Conservation (phyloP, 2,888 invertebrate genomes). For the Dryadula phaetusa region DNA sequence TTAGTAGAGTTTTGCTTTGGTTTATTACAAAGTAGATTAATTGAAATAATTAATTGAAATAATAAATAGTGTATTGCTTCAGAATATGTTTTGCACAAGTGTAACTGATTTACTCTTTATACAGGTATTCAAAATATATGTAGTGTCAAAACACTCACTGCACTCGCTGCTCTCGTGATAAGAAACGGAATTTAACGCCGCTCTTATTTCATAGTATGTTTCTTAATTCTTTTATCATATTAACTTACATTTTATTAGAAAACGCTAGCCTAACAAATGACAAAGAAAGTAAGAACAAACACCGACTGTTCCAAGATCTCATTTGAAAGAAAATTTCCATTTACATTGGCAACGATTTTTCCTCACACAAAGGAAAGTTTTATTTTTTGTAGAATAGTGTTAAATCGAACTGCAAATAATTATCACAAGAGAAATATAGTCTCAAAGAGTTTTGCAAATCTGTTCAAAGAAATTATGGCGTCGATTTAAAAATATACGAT, state of each 20-base stretch:
- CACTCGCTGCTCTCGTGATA: too few relatives aligned
- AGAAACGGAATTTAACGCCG: too few relatives aligned
- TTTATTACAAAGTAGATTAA: too few relatives aligned
- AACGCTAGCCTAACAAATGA: neutral
- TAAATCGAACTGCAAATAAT: constrained; percentile 5
- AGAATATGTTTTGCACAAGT: too few relatives aligned
- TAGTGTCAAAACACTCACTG: too few relatives aligned
- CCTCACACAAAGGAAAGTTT: neutral
- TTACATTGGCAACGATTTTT: constrained; percentile 7
- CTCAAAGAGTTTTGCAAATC: neutral
- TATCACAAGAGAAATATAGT: neutral
- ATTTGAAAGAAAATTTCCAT: constrained; percentile 7
- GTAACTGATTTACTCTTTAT: too few relatives aligned
- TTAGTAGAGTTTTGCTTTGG: neutral
- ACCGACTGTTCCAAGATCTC: constrained; percentile 10
- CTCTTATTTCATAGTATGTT: too few relatives aligned
- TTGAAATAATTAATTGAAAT: too few relatives aligned
- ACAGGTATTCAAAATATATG: too few relatives aligned
- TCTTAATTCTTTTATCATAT: too few relatives aligned
- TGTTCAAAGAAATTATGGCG: neutral
- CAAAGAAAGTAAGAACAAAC: neutral
- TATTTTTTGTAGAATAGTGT: neutral
- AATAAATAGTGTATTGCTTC: too few relatives aligned
- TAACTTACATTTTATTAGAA: constrained; percentile 4
- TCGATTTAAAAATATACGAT: too few relatives aligned